Percentiles rank a stretch among this genome's conserved stretches.
Conservation (phyloP, 2,888 invertebrate genomes). For the Lamellibrachia columna region DNA sequence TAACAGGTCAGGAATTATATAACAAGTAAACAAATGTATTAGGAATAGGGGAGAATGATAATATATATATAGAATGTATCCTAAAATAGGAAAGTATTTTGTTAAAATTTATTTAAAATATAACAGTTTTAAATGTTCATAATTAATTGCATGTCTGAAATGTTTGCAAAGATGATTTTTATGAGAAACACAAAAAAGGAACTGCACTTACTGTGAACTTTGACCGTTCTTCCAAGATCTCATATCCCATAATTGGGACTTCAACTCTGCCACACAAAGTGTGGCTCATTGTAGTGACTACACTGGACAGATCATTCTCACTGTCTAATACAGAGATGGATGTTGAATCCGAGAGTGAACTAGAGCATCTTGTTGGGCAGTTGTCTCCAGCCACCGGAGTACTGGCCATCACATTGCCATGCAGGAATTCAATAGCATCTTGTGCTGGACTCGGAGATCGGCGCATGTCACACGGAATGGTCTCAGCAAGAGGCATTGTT, state of each 20-base stretch:
- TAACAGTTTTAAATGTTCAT: too few species aligned
- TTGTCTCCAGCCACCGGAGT: background rate
- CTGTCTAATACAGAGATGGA: background rate
- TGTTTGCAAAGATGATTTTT: too few species aligned
- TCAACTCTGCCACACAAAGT: background rate
- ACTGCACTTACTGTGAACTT: background rate
- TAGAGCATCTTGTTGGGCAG: background rate
- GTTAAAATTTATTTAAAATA: too few species aligned
- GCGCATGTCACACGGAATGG: background rate
- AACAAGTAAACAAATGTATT: background rate
- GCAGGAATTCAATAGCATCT: background rate
- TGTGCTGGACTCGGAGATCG: background rate
- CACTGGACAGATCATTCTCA: background rate
- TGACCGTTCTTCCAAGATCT: conserved; percentile 9
- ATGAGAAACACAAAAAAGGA: background rate
- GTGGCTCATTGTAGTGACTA: background rate
- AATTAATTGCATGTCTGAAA: too few species aligned
- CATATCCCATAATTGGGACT: background rate
- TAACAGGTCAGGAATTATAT: background rate
- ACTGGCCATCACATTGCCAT: background rate
- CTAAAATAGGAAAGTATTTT: too few species aligned
- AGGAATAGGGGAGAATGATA: background rate
- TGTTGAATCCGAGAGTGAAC: background rate
- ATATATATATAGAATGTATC: too few species aligned
- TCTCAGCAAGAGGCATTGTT: too few species aligned